phyloP scores from a whole-genome alignment of 1,140 invertebrate species.

The Reticulitermes speratus region DNA sequence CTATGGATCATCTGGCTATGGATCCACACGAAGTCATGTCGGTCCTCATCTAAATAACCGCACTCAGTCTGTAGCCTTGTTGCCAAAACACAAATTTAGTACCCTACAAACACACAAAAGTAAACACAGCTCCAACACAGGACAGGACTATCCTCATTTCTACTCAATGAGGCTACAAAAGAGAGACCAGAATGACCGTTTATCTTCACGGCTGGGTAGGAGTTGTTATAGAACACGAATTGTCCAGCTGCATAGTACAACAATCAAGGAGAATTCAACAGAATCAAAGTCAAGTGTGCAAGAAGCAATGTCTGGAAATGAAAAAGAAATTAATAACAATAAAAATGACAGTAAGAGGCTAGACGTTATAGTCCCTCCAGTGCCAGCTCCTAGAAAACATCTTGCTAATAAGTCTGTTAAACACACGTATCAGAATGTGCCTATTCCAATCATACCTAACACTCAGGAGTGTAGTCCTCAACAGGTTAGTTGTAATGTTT shows the following conservation, averaged over 20 bases:
- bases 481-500: constrained; percentile 32
- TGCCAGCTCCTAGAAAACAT: constrained; percentile 48
- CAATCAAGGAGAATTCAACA: constrained; percentile 5
- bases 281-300: constrained; percentile 23
- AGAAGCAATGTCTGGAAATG: neutral
- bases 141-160: constrained; percentile 27
- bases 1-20: constrained; percentile 58
- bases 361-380: constrained; percentile 39
- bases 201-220: neutral
- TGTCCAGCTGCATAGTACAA: neutral
- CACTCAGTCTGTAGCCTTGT: constrained; percentile 18
- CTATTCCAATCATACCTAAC: constrained; percentile 49
- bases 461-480: constrained; percentile 27
- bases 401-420: constrained; percentile 46
- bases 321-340: constrained; percentile 25
- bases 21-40: constrained; percentile 58
- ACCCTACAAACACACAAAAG: neutral
- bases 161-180: constrained; percentile 30
- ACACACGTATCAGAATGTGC: constrained; percentile 57
- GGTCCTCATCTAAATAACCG: constrained; percentile 45
- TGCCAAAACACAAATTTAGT: constrained; percentile 27
- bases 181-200: constrained; percentile 2
- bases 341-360: neutral
- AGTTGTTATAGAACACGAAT: neutral
- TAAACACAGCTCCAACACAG: neutral